phyloP scores from a whole-genome alignment of 2,797 vertebrate species.

The Apodemus agrarius region DNA sequence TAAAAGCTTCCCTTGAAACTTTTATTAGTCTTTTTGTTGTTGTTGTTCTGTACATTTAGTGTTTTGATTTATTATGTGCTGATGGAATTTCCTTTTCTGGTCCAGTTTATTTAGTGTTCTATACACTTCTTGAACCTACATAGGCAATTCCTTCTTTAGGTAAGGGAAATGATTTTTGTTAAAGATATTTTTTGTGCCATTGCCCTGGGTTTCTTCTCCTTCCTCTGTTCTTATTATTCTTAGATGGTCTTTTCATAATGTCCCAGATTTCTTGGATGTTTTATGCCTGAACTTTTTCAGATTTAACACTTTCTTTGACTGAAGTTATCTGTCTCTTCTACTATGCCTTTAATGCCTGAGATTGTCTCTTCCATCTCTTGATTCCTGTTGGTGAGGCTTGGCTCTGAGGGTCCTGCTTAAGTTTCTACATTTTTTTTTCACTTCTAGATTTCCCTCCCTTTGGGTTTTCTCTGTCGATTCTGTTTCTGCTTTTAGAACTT shows the following conservation, averaged over 20 bases:
- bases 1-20: background rate
- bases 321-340: background rate
- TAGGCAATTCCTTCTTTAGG: background rate
- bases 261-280: background rate
- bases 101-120: background rate
- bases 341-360: background rate
- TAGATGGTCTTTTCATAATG: background rate
- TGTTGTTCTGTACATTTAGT: background rate
- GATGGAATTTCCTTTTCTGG: background rate
- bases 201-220: background rate
- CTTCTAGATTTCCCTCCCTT: background rate
- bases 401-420: background rate
- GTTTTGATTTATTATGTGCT: background rate
- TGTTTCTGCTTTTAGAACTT: background rate
- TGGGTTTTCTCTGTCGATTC: background rate
- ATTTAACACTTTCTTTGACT: background rate
- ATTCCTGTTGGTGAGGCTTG: background rate
- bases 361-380: background rate
- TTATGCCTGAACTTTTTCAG: background rate
- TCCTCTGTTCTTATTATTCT: background rate
- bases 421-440: background rate
- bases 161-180: background rate
- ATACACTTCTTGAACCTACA: background rate
- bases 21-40: background rate
- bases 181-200: background rate